Evolutionary conservation across 2,797 vertebrate species (phyloP).

Genomic region (Melanotaenia pygmaea): DNA sequence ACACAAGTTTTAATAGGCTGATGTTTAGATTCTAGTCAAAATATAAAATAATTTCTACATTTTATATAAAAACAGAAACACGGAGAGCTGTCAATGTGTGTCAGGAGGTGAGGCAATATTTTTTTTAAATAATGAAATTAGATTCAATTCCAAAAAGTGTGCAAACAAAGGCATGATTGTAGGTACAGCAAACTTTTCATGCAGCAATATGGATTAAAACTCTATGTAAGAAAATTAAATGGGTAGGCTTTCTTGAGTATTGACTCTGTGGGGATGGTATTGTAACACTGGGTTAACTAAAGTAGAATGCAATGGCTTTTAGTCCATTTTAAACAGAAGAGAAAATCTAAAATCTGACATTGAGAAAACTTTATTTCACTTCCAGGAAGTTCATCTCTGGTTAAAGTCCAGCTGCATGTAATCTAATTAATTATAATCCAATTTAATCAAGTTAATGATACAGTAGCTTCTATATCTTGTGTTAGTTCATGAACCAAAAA

Average conservation of each 20-base stretch:
- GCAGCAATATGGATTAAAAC: slow-evolving; percentile 41
- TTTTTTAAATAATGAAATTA: slow-evolving; percentile 34
- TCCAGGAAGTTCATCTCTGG: no score
- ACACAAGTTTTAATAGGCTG: slow-evolving; percentile 4
- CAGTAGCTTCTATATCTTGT: no score
- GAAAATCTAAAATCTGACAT: no score
- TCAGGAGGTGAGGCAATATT: slow-evolving; percentile 9
- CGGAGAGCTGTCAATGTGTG: not conserved
- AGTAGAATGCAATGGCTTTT: not conserved
- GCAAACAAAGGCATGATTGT: slow-evolving; percentile 44
- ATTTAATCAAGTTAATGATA: no score
- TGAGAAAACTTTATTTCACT: no score
- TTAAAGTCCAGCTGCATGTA: no score
- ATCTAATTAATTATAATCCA: no score
- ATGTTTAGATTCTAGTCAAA: slow-evolving; percentile 10
- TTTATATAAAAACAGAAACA: slow-evolving; percentile 22
- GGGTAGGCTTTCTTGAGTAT: slow-evolving; percentile 56
- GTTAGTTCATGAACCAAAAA: no score
- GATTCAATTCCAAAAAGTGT: slow-evolving; percentile 18
- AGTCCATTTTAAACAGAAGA: no score
- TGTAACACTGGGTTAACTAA: slow-evolving; percentile 29
- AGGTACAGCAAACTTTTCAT: slow-evolving; percentile 46
- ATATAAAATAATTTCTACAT: not conserved
- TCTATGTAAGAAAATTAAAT: slow-evolving; percentile 38
- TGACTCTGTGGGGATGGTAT: slow-evolving; percentile 39